Percentiles rank a stretch among this genome's conserved stretches.
Evolutionary conservation across 2,888 invertebrate species (phyloP).

Genomic region (Synergus itoensis): DNA sequence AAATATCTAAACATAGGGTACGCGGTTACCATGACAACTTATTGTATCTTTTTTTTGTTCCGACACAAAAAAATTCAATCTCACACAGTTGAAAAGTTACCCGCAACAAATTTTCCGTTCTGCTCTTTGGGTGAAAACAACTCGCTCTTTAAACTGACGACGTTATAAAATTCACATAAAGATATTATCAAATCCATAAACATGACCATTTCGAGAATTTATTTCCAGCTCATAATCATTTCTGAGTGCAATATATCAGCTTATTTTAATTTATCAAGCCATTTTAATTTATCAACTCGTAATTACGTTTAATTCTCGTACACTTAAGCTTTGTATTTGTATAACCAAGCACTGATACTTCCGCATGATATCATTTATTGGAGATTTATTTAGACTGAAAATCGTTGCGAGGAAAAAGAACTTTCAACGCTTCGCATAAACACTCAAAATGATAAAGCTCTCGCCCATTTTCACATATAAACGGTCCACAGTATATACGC

Average conservation of each 20-base stretch:
- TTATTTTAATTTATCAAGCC: not conserved
- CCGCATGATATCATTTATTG: slow-evolving; percentile 1
- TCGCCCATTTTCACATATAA: slow-evolving; percentile 22
- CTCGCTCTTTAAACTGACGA: no score
- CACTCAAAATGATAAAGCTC: slow-evolving; percentile 37
- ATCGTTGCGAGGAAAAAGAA: not conserved
- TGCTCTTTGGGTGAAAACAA: no score
- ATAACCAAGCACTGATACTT: not conserved
- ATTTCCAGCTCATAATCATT: not conserved
- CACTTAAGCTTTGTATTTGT: not conserved
- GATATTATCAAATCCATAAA: no score
- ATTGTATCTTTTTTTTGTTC: no score
- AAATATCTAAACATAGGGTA: no score
- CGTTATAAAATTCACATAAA: no score
- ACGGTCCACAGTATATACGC: not conserved
- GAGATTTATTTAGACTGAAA: slow-evolving; percentile 25
- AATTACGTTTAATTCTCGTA: not conserved
- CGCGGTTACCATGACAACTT: no score
- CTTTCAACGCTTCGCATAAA: slow-evolving; percentile 16
- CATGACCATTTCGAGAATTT: not conserved
- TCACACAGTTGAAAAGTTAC: no score
- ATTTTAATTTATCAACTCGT: not conserved
- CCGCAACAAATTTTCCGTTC: no score
- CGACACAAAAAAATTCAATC: no score
- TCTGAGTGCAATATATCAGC: not conserved